Evolutionary conservation across 1,140 invertebrate genomes (phyloP).

Genomic region (Schlechtendalia chinensis): DNA sequence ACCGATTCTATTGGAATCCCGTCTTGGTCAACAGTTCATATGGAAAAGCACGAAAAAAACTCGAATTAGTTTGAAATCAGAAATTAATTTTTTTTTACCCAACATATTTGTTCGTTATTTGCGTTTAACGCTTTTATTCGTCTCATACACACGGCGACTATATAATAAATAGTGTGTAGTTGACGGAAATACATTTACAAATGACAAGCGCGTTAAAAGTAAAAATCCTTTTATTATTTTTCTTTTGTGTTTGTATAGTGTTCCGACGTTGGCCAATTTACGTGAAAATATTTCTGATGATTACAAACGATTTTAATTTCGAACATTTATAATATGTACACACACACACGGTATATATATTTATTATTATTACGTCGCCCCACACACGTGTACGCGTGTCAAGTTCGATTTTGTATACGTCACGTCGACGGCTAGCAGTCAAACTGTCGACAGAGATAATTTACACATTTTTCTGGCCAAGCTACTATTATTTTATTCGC

Average conservation of each 20-base stretch:
- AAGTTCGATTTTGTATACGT: no score
- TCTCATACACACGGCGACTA: neutral
- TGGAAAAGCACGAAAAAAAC: neutral
- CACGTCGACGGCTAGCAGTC: no score
- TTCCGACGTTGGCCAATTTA: no score
- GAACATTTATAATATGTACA: neutral
- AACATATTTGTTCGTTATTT: neutral
- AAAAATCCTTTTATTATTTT: neutral
- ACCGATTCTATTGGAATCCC: no score
- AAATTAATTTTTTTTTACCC: neutral
- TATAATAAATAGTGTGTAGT: neutral
- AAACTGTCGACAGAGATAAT: no score
- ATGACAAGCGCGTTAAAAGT: neutral
- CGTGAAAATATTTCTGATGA: no score
- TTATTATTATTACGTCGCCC: no score
- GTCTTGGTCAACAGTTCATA: no score
- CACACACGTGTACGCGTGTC: no score
- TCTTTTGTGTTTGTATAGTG: no score
- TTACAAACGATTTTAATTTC: constrained; percentile 13
- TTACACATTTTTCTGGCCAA: no score
- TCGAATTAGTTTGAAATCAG: neutral
- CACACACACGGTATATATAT: neutral
- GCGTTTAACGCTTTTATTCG: neutral
- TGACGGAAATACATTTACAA: neutral
- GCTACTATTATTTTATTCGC: no score